Conservation (phyloP, 2,113 vertebrate species). For the Tachuris rubrigastra region DNA sequence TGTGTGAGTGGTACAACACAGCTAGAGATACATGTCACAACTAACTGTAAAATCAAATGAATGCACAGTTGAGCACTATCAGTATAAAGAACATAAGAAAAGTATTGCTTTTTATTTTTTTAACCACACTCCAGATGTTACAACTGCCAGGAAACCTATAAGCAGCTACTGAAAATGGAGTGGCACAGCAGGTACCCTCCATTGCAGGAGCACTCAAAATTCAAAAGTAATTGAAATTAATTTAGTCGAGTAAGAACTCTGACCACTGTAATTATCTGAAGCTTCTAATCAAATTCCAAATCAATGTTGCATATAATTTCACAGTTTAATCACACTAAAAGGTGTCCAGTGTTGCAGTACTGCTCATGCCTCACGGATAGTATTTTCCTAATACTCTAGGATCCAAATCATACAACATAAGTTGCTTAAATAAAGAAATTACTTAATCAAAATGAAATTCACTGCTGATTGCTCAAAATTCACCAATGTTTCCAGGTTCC, state of each 20-base stretch:
- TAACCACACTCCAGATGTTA: constrained; percentile 61
- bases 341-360: neutral
- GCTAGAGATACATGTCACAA: neutral
- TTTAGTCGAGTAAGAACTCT: neutral
- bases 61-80: neutral
- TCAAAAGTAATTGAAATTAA: constrained; percentile 67
- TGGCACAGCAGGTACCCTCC: constrained; percentile 80
- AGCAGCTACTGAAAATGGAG: constrained; percentile 76
- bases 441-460: neutral
- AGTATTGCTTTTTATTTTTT: neutral
- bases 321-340: neutral
- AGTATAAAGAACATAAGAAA: neutral
- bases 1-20: neutral
- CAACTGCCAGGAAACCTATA: constrained; percentile 74
- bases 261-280: neutral
- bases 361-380: neutral
- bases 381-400: neutral
- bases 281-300: neutral
- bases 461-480: neutral
- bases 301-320: neutral
- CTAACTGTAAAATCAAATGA: neutral
- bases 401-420: neutral
- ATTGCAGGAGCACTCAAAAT: constrained; percentile 80
- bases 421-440: neutral
- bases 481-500: neutral